A percentile compares a stretch with the other conserved stretches of the same genome.
phyloP scores from a whole-genome alignment of 1,140 invertebrate species.

The Diuraphis noxia region DNA sequence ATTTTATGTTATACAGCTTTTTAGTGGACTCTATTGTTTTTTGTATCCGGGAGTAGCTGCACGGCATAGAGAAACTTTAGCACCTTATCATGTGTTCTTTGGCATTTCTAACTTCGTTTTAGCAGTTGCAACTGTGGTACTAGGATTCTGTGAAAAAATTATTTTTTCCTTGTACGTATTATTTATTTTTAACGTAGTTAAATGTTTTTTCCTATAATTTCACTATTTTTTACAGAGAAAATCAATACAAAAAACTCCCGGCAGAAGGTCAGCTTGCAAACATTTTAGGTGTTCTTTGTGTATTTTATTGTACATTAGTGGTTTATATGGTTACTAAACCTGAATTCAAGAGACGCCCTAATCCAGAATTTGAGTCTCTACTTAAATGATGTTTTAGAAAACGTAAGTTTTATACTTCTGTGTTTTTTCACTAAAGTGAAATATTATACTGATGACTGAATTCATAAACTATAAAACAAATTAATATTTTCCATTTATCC shows the following conservation, averaged over 20 bases:
- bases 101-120: constrained; percentile 75
- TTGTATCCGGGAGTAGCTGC: constrained; percentile 73
- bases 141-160: constrained; percentile 84
- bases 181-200: not conserved
- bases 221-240: not conserved
- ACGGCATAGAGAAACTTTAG: constrained; percentile 66
- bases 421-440: not conserved
- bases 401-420: not conserved
- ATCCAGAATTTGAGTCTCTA: constrained; percentile 76
- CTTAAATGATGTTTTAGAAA: constrained; percentile 57
- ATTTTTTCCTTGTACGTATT: constrained; percentile 66
- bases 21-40: constrained; percentile 75
- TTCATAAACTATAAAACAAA: not conserved
- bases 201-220: not conserved
- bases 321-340: constrained; percentile 75
- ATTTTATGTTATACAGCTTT: constrained; percentile 68
- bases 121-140: constrained; percentile 70
- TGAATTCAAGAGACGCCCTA: constrained; percentile 71
- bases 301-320: constrained; percentile 71
- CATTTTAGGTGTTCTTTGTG: constrained; percentile 72
- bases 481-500: not conserved
- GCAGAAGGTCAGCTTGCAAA: constrained; percentile 75
- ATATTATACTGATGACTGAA: not conserved
- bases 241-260: not conserved
- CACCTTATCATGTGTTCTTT: constrained; percentile 81